phyloP scores from a whole-genome alignment of 2,113 vertebrate genomes.

The Odocoileus virginianus region DNA sequence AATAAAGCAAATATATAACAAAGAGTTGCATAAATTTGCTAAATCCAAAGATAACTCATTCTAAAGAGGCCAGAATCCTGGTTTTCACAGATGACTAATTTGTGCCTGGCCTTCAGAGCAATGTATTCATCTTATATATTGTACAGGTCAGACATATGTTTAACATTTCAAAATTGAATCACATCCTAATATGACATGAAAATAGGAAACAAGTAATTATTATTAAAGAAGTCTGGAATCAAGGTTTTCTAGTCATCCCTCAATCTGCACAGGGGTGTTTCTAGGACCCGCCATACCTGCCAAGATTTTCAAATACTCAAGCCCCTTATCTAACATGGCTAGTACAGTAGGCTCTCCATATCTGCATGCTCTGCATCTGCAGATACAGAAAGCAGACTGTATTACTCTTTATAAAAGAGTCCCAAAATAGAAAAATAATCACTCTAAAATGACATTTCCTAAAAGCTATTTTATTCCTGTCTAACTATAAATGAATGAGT shows the following conservation, averaged over 20 bases:
- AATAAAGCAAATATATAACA: slow-evolving; percentile 12
- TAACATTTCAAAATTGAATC: not conserved
- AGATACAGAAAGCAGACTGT: not conserved
- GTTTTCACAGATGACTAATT: not conserved
- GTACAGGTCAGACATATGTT: not conserved
- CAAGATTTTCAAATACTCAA: not conserved
- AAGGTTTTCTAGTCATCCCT: not conserved
- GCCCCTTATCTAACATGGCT: not conserved
- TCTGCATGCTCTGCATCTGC: not conserved
- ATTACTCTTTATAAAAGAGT: not conserved
- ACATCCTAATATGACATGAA: not conserved
- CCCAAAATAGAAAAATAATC: not conserved
- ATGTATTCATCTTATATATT: not conserved
- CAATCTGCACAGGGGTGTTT: not conserved
- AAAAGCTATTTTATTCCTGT: not conserved
- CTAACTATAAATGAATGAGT: not conserved
- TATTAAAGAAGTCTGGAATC: not conserved
- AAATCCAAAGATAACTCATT: not conserved
- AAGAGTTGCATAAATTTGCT: not conserved
- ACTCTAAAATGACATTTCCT: not conserved
- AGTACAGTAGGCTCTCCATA: not conserved
- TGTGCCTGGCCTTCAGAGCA: not conserved
- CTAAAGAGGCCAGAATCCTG: not conserved
- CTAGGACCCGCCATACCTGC: not conserved
- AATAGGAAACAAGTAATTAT: not conserved